Conservation (phyloP, 2,888 invertebrate genomes). For the Gnatocerus cornutus region DNA sequence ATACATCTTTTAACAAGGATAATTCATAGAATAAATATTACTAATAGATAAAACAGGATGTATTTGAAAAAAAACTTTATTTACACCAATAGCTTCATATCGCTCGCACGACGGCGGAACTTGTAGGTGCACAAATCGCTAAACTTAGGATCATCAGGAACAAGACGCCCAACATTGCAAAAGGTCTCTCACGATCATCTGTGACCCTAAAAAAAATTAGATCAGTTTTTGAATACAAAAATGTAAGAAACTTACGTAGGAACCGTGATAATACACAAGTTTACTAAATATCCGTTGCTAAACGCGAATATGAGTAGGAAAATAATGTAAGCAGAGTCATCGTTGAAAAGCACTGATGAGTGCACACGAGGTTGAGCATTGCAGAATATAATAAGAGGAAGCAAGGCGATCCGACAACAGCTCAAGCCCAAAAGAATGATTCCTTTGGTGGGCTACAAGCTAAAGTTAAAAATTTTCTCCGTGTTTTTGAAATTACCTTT, state of each 20-base stretch:
- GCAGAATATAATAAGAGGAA: constrained; percentile 90
- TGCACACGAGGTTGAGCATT: constrained; percentile 87
- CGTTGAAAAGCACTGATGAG: constrained; percentile 82
- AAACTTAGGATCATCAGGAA: constrained; percentile 9
- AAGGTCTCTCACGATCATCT: constrained; percentile 3
- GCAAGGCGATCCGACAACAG: constrained; percentile 78
- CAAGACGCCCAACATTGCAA: constrained; percentile 6
- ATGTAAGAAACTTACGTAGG: constrained; percentile 9
- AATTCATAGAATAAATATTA: too few species aligned
- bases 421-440: constrained; percentile 78
- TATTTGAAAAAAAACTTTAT: too few species aligned
- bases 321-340: constrained; percentile 83
- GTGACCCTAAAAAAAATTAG: constrained; percentile 18
- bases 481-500: background rate
- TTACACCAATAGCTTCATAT: background rate
- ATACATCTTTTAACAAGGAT: too few species aligned
- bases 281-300: constrained; percentile 92
- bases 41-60: too few species aligned
- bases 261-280: constrained; percentile 73
- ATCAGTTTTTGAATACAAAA: background rate
- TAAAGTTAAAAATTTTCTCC: background rate
- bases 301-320: constrained; percentile 86
- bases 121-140: constrained; percentile 13
- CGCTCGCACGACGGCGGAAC: constrained; percentile 10
- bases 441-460: constrained; percentile 79